A percentile compares a stretch with the other conserved stretches of the same genome.
phyloP scores from a whole-genome alignment of 2,113 vertebrate genomes.

The Leptodactylus fuscus region DNA sequence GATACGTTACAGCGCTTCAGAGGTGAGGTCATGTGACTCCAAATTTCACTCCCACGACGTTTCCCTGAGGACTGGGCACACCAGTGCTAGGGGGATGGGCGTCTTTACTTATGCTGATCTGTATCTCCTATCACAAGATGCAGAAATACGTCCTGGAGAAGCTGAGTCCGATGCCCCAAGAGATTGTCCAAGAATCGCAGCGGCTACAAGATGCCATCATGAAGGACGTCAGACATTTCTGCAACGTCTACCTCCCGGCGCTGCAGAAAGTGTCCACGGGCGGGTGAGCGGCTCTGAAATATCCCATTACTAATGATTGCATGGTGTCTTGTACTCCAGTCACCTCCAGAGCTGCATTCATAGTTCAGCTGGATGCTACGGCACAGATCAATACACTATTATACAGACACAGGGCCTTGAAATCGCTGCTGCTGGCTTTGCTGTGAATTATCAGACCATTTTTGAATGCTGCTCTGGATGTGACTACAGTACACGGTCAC shows the following conservation, averaged over 20 bases:
- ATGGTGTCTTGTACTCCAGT: not conserved
- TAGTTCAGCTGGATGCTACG: not conserved
- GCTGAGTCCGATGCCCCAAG: conserved; percentile 67
- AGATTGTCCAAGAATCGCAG: conserved; percentile 63
- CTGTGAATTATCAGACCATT: too few species aligned
- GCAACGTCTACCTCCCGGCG: conserved; percentile 69
- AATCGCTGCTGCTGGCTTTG: not conserved
- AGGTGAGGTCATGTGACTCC: conserved; percentile 67
- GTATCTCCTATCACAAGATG: conserved; percentile 65
- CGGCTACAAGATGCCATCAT: conserved; percentile 70
- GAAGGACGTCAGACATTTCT: conserved; percentile 72
- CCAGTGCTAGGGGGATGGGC: too few species aligned
- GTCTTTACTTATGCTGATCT: too few species aligned
- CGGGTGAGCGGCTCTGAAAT: conserved; percentile 26
- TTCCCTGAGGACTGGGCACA: too few species aligned
- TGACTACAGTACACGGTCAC: not conserved
- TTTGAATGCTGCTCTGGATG: not conserved
- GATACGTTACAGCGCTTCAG: conserved; percentile 67
- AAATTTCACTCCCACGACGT: too few species aligned
- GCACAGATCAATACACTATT: too few species aligned
- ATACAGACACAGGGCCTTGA: not conserved
- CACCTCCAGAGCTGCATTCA: not conserved
- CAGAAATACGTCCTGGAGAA: conserved; percentile 66
- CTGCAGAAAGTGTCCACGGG: conserved; percentile 64
- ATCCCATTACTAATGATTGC: too few species aligned